Percentiles rank a stretch among this genome's conserved stretches.
phyloP scores from a whole-genome alignment of 2,888 invertebrate species.

The Ophion obscuratus region DNA sequence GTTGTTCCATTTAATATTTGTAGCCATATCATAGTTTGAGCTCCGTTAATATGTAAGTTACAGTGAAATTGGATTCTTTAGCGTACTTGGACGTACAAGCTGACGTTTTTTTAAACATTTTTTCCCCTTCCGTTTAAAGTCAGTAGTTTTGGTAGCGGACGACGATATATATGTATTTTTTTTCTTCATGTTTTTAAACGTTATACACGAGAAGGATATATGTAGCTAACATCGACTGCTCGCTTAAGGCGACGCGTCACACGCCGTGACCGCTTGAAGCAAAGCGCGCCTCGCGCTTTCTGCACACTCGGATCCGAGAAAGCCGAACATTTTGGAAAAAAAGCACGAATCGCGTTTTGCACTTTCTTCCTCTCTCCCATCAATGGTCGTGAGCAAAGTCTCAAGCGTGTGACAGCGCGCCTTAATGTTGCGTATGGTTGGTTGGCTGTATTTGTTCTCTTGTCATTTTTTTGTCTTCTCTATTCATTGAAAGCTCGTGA shows the following conservation, averaged over 20 bases:
- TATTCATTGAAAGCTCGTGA: slow-evolving; percentile 74
- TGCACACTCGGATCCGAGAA: not conserved
- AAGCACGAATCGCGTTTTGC: not conserved
- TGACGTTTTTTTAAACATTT: slow-evolving; percentile 64
- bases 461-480: slow-evolving; percentile 24
- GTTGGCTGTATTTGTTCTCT: slow-evolving; percentile 50
- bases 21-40: slow-evolving; percentile 73
- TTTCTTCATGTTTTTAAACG: slow-evolving; percentile 71
- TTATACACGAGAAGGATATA: slow-evolving; percentile 81
- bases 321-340: not conserved
- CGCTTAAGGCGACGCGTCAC: slow-evolving; percentile 66
- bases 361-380: not conserved
- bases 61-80: slow-evolving; percentile 73
- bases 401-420: slow-evolving; percentile 19
- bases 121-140: slow-evolving; percentile 69
- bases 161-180: slow-evolving; percentile 71
- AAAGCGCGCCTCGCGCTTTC: not conserved
- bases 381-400: not conserved
- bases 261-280: not conserved
- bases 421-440: slow-evolving; percentile 76
- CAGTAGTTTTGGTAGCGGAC: slow-evolving; percentile 80
- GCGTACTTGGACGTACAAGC: slow-evolving; percentile 76
- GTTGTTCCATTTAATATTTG: slow-evolving; percentile 65
- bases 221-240: slow-evolving; percentile 81
- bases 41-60: slow-evolving; percentile 76